phyloP scores from a whole-genome alignment of 2,797 vertebrate species.

The Catostomus latipinnis region DNA sequence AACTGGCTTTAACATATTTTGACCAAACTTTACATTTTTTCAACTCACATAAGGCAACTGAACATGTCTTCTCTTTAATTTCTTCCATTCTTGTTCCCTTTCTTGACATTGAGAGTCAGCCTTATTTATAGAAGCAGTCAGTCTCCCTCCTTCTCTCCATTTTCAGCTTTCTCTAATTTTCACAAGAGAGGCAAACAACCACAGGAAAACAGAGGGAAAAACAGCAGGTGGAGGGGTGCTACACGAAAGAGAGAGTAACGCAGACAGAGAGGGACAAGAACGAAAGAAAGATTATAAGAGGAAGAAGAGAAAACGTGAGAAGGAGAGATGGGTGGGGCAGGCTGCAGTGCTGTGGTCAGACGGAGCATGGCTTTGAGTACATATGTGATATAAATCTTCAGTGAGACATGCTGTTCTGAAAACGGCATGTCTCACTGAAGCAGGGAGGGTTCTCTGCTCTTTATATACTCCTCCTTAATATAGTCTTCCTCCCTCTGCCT shows the following conservation, averaged over 20 bases:
- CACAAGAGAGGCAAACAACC: conserved; percentile 11
- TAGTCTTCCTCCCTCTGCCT: conserved; percentile 8
- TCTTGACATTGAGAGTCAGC: conserved; percentile 15
- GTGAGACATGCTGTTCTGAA: conserved; percentile 42
- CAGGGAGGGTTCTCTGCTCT: conserved; percentile 23
- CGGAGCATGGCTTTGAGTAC: conserved; percentile 10
- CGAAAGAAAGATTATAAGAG: not conserved
- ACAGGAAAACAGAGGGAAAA: conserved; percentile 22
- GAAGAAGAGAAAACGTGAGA: not conserved
- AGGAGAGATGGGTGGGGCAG: conserved; percentile 31
- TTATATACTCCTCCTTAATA: conserved; percentile 26
- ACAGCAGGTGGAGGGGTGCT: conserved; percentile 50
- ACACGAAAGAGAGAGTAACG: conserved; percentile 37
- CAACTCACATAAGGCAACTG: not conserved
- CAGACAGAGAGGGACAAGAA: conserved; percentile 3
- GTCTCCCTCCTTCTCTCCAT: conserved; percentile 8
- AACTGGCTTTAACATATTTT: not conserved
- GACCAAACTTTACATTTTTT: not conserved
- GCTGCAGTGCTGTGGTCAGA: conserved; percentile 36
- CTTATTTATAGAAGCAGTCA: conserved; percentile 47
- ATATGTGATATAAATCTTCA: conserved; percentile 35
- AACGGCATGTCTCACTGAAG: conserved; percentile 7
- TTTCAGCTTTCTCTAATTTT: conserved; percentile 42
- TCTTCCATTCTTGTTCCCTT: conserved; percentile 27
- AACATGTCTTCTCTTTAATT: conserved; percentile 27